Evolutionary conservation across 2,888 invertebrate species (phyloP), one percentile per base, ranked within the genome.

Genomic region (Eupelmus urozonus): DNA sequence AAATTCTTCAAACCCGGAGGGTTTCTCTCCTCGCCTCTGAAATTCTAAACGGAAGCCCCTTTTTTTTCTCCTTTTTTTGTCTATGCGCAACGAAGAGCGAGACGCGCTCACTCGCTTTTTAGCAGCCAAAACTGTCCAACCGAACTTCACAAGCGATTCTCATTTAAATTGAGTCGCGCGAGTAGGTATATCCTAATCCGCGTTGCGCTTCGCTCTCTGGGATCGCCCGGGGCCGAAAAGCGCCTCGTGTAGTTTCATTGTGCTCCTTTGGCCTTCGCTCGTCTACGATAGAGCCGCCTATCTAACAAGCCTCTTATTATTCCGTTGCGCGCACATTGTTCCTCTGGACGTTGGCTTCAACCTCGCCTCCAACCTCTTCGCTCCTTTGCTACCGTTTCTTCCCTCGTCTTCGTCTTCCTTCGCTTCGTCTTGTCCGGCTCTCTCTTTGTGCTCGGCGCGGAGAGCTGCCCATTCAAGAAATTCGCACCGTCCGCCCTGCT

Each of bases 31-130:
- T 60, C 25, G 3, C 25, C 23, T 18, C 20, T 59, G 77, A 77
- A 77, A 77, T 72, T 60, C 55, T 13, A 77, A 72, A 77, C 77
- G 72, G 59, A 72, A 72, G 77, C 65, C 59, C 71, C 70, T 45
- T 18, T n/a, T 49, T 51, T 71, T 23, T 42, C 23, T 34, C 34
- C 13, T 16, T n/a, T 25, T 57, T 25, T 57, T 57, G 23, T 23
- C 23, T 55, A n/a, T 27, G n/a, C 18, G 16, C n/a, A 18, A 1
- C 18, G n/a, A 1, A 49, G n/a, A n/a, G n/a, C n/a, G n/a, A n/a
- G n/a, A n/a, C n/a, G n/a, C n/a, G n/a, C n/a, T n/a, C 16, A 4
- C n/a, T 53, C 20, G 53, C 13, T 34, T 13, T 40, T 16, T 1
- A 2, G 16, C 42, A 40, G 9, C 18, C 4, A 42, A 62, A 25